Conservation (phyloP, 2,797 vertebrate genomes). For the Aythya fuligula region DNA sequence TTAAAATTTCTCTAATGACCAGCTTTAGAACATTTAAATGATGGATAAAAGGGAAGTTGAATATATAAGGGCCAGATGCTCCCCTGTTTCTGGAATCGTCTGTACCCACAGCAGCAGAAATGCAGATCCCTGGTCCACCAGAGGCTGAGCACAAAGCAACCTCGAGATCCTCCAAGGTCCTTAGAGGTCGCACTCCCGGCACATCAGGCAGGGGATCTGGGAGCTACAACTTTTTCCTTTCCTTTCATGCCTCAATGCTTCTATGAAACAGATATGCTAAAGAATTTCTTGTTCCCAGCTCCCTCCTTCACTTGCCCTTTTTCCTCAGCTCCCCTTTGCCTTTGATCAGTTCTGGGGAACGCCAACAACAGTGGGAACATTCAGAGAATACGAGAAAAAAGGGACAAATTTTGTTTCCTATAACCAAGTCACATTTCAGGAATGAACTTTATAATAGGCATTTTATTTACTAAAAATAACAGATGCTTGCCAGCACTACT, state of each 20-base stretch:
- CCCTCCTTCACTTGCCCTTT: not conserved
- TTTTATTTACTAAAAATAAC: slow-evolving; percentile 45
- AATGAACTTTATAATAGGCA: not conserved
- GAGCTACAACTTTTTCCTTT: not conserved
- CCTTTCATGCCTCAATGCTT: fast-evolving
- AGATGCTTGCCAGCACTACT: not conserved
- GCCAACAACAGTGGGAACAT: not conserved
- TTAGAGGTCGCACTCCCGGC: not conserved
- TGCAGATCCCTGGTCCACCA: not conserved
- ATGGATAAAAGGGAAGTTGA: slow-evolving; percentile 6
- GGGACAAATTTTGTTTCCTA: not conserved
- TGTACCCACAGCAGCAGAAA: not conserved
- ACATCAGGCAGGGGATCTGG: not conserved
- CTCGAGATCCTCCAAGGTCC: not conserved
- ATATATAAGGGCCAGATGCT: slow-evolving; percentile 22
- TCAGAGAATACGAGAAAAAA: not conserved
- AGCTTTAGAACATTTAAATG: slow-evolving; percentile 47
- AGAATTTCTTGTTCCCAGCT: not conserved
- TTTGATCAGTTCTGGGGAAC: not conserved
- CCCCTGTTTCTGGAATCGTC: slow-evolving; percentile 7
- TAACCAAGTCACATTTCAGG: not conserved
- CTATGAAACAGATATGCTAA: not conserved
- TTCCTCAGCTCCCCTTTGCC: not conserved
- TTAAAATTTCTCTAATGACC: slow-evolving; percentile 36
- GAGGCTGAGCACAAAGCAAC: not conserved